Evolutionary conservation across 2,888 invertebrate species (phyloP), one percentile per base, ranked within the genome.

Genomic region (Plemyria rubiginata): DNA sequence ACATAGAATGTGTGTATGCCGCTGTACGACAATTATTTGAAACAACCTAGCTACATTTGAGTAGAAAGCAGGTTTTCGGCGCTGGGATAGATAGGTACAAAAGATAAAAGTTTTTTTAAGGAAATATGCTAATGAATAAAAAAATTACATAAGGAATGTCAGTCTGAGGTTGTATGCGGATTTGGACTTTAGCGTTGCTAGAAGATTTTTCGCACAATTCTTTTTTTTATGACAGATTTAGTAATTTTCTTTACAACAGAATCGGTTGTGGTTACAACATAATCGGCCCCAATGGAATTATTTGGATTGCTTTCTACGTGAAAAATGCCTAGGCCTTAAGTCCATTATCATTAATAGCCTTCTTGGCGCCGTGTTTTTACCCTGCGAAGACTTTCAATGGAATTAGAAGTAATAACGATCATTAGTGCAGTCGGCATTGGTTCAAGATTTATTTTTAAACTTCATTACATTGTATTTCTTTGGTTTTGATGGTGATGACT

Each of bases 391-490:
- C 68, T 66, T 75, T 71, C 74, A 74, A 74, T 73, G 67, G 70
- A 76, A 80, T 82, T 78, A 78, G 78, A 77, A 73, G 72, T 78
- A 78, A 84, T 80, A 78, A 73, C 61, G 55, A 65, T 76, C 73
- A 75, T 81, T 78, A 79, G 71, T 57, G 57, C 60, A 54, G 56
- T 40, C 52, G 51, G 56, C 50, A 50, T 56, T 38, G 52, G 55
- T 29, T 60, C 49, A 60, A 60, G 71, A 54, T 67, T 66, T 65
- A 68, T 67, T 70, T 71, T 53, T 59, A 56, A 60, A 64, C 56
- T 50, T 64, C 53, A 50, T 62, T 45, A 57, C 54, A 36, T 59
- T 49, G 57, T 53, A 58, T 53, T 60, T 65, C 48, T 60, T 55
- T 59, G 28, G 59, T 50, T 8, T 52, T 38, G 50, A 43, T 46